Evolutionary conservation across 2,797 vertebrate genomes (phyloP), one percentile per base, ranked within the genome.

Genomic region (Crenuchus spilurus): DNA sequence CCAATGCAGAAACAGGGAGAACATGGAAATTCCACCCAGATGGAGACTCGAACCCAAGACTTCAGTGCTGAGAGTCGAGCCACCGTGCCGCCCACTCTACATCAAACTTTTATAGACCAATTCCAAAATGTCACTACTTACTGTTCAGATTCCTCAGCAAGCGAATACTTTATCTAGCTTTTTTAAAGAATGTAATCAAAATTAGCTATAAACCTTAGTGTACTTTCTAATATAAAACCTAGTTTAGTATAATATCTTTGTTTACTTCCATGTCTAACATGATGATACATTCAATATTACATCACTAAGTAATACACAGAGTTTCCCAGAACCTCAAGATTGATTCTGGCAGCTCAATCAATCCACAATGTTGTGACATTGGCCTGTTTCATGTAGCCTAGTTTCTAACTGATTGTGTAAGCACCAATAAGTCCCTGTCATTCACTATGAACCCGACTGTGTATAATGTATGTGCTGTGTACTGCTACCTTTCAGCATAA

Each of bases 401-500:
- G 35, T 44, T 20, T 13, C 20, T 26, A 42, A 70, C n/a, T 22
- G 6, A 39, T 22, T 60, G 13, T 51, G 33, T 24, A 9, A 6
- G 52, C 44, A 10, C 16, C 11, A 62, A 49, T 58, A 41, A 49
- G 39, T n/a, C n/a, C n/a, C 7, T 22, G 44, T 6, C n/a, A 22
- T 72, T 57, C 31, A 57, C 46, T 22, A 35, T 26, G 42, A 33
- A 10, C 6, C 37, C 62, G 46, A 4, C 18, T 31, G 46, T 33
- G 2, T 55, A 9, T 24, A n/a, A 20, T 28, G 30, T 20, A 48
- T 62, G 28, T 64, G 42, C 6, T 7, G 24, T 54, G 54, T 24
- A 54, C 54, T 60, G 62, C 39, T 69, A 39, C 44, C n/a, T 63
- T 72, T 77, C 72, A 71, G 44, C 63, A 68, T 13, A 26, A 39